Percentiles rank a stretch among this genome's conserved stretches.
Evolutionary conservation across 2,888 invertebrate species (phyloP).

Genomic region (Melieria crassipennis): DNA sequence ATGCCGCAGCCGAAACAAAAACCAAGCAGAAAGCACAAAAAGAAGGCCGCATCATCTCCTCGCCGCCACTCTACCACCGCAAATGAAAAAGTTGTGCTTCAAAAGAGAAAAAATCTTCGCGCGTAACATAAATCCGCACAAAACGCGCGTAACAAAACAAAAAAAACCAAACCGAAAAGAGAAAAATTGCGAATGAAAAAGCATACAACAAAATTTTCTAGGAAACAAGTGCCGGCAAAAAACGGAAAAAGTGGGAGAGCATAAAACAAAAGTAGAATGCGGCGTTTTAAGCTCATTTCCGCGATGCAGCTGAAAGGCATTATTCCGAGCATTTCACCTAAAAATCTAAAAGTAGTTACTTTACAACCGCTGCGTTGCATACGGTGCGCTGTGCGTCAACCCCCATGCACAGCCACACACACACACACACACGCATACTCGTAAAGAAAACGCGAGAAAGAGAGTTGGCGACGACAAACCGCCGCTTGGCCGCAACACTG

Average conservation of each 20-base stretch:
- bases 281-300: slow-evolving; percentile 23
- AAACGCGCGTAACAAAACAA: too few species aligned
- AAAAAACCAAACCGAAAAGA: background rate
- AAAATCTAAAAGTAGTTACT: slow-evolving; percentile 19
- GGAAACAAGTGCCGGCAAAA: too few species aligned
- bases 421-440: background rate
- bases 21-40: too few species aligned
- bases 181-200: background rate
- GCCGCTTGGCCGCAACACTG: background rate
- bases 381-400: background rate
- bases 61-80: too few species aligned
- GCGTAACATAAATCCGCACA: too few species aligned
- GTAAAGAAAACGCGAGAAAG: background rate
- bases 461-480: background rate
- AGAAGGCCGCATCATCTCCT: too few species aligned
- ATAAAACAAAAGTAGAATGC: background rate
- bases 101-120: background rate
- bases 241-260: background rate
- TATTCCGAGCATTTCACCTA: slow-evolving; percentile 27
- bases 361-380: background rate
- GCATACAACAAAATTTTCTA: background rate
- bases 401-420: background rate
- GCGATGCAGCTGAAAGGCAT: slow-evolving; percentile 17
- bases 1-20: too few species aligned
- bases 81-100: too few species aligned